Conservation (phyloP, 2,888 invertebrate genomes). For the Myopa tessellatipennis region DNA sequence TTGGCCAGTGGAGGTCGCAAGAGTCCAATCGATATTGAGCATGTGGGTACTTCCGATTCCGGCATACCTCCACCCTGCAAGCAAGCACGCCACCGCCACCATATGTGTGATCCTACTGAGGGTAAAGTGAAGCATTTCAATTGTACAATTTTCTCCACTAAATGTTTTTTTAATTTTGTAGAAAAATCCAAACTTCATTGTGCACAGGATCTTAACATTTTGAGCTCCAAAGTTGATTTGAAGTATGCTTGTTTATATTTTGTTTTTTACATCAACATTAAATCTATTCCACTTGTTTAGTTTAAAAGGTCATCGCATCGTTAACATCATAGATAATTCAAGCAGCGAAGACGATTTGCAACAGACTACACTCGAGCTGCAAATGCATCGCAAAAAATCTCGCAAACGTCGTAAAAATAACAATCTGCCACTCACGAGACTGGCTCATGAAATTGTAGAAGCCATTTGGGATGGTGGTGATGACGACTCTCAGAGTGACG, state of each 20-base stretch:
- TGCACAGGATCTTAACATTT: conserved; percentile 54
- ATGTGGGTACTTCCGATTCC: conserved; percentile 63
- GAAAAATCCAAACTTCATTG: conserved; percentile 58
- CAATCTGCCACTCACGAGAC: conserved; percentile 59
- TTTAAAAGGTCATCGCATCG: conserved; percentile 64
- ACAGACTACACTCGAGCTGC: conserved; percentile 60
- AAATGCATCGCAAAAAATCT: conserved; percentile 63
- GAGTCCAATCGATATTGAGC: conserved; percentile 68
- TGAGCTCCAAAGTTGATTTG: conserved; percentile 57
- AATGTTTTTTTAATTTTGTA: conserved; percentile 13
- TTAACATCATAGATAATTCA: conserved; percentile 66
- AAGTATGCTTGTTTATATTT: conserved; percentile 54
- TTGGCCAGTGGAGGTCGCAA: conserved; percentile 70
- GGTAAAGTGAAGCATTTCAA: conserved; percentile 44
- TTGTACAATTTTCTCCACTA: neutral
- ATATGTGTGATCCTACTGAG: conserved; percentile 63
- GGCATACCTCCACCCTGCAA: conserved; percentile 71
- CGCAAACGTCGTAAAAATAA: conserved; percentile 64
- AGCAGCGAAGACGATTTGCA: conserved; percentile 63
- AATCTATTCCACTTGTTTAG: conserved; percentile 38
- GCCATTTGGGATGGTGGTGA: conserved; percentile 74
- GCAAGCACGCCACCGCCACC: conserved; percentile 66
- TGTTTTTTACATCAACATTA: neutral
- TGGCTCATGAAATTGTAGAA: conserved; percentile 71
- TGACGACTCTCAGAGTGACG: conserved; percentile 71